Evolutionary conservation across 1,140 invertebrate species (phyloP).

Genomic region (Ephestia elutella): DNA sequence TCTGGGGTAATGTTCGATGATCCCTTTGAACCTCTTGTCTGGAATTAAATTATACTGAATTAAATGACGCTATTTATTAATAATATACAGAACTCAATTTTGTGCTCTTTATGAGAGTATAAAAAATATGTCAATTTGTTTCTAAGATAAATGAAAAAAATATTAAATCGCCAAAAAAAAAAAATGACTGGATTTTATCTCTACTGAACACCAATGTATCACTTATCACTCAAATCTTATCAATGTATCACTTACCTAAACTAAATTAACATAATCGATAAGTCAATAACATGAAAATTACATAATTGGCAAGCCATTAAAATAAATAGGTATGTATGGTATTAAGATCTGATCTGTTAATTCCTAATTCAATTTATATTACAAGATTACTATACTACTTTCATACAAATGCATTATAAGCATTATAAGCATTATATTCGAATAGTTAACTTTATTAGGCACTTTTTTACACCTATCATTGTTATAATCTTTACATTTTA

Average conservation of each 20-base stretch:
- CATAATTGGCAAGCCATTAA: constrained; percentile 1
- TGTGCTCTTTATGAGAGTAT: no score
- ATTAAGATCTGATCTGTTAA: neutral
- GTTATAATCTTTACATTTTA: neutral
- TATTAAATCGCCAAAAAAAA: neutral
- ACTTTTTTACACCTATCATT: neutral
- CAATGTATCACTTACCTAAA: neutral
- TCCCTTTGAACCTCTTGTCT: no score
- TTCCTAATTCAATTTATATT: neutral
- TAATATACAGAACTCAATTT: no score
- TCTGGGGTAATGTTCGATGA: no score
- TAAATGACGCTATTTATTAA: no score
- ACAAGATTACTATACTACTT: neutral
- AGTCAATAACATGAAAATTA: neutral
- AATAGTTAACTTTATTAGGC: constrained; percentile 5
- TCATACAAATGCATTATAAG: neutral
- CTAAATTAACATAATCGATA: neutral
- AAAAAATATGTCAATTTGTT: no score
- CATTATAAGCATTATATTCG: neutral
- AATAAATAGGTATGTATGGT: neutral
- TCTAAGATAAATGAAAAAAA: neutral
- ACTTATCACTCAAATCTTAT: no score
- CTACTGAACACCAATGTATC: neutral
- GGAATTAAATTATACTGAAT: no score
- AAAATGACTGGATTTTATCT: neutral